phyloP scores from a whole-genome alignment of 2,113 vertebrate species.

The Neoarius graeffei region DNA sequence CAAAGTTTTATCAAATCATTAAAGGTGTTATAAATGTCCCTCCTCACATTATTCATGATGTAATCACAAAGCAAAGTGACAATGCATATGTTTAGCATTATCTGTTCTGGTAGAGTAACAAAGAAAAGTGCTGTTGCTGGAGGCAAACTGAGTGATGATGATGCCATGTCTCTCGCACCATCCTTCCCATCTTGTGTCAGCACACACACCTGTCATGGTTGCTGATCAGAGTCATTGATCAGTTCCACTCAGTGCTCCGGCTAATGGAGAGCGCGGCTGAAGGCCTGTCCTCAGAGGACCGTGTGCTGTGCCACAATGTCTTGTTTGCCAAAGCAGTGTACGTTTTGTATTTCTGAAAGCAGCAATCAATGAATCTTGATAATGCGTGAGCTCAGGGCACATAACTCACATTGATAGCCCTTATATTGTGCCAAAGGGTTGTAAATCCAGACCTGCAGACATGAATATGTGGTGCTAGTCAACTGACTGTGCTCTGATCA shows the following conservation, averaged over 20 bases:
- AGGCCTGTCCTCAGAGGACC: slow-evolving; percentile 84
- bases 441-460: slow-evolving; percentile 80
- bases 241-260: slow-evolving; percentile 51
- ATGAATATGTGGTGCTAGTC: slow-evolving; percentile 78
- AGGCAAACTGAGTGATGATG: slow-evolving; percentile 45
- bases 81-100: slow-evolving; percentile 45
- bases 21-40: slow-evolving; percentile 33
- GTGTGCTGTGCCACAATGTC: slow-evolving; percentile 82
- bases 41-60: slow-evolving; percentile 22
- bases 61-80: slow-evolving; percentile 44
- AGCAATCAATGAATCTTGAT: slow-evolving; percentile 83
- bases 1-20: slow-evolving; percentile 37
- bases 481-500: slow-evolving; percentile 64
- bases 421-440: slow-evolving; percentile 78
- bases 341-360: slow-evolving; percentile 74
- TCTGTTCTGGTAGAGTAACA: slow-evolving; percentile 37
- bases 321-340: slow-evolving; percentile 70
- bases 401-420: slow-evolving; percentile 85
- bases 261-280: slow-evolving; percentile 69
- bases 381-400: slow-evolving; percentile 81
- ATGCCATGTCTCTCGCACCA: slow-evolving; percentile 41
- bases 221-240: slow-evolving; percentile 57
- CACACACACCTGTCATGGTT: slow-evolving; percentile 49
- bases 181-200: slow-evolving; percentile 41
- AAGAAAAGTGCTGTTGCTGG: slow-evolving; percentile 13